Base-by-base conservation (phyloP, 92 coral and sea anemone genomes). In the Paramuricea clavata region DNA sequence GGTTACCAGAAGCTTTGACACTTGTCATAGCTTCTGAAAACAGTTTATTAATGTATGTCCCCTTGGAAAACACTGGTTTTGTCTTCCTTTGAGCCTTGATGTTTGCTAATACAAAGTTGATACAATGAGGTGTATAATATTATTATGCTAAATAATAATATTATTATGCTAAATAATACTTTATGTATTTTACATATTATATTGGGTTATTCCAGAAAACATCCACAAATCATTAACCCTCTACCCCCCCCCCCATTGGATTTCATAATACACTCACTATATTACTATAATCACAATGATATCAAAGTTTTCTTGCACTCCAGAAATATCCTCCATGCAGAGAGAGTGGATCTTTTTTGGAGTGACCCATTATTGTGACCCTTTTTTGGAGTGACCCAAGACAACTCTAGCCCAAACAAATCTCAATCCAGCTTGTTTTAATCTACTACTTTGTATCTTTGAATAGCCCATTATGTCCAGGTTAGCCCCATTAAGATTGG, bases 391-490 rank as follows among this genome's bases (percentile, higher is more conserved):
- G n/a, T n/a, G n/a, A n/a, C n/a, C n/a, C n/a, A 25, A 12, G 12
- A 62, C 31, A 62, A 62, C 33, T 62, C 71, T 31, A 62, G 27
- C 32, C 12, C 22, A 10, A 62, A 31, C 12, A 62, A 62, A 62
- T 68, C 74, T 31, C 22, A 32, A 68, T 17, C 7, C 74, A 68
- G 74, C 74, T 68, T 68, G 47, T 36, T 25, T 62, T n/a, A 25
- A 62, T 25, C 31, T 25, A 10, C 12, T 41, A 12, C 47, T 64
- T 32, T 64, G 57, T 44, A 52, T 61, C 49, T 68, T 83, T 87
- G 25, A 39, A 83, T 74, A 93, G 91, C 83, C 91, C 59, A 88
- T 87, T 65, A 90, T 90, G 71, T 89, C 88, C 67, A 83, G 94
- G 74, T 72, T 91, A 12, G 52, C 84, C 25, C 19, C 92, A 30